phyloP scores from a whole-genome alignment of 2,113 vertebrate genomes.

The Anarhynchus alexandrinus region DNA sequence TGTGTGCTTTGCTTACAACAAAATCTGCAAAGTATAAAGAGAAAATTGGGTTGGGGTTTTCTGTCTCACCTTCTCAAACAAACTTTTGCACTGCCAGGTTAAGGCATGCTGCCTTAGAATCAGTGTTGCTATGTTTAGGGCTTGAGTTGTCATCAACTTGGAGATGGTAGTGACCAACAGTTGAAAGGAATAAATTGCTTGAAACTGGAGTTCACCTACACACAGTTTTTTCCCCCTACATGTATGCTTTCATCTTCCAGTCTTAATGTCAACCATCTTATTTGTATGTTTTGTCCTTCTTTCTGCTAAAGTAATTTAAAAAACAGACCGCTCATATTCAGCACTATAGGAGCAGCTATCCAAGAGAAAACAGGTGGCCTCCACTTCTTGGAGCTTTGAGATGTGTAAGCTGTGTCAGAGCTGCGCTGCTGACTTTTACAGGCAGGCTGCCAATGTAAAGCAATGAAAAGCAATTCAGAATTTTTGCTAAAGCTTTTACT shows the following conservation, averaged over 20 bases:
- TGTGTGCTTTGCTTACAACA: not conserved
- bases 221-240: not conserved
- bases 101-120: not conserved
- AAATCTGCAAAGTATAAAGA: not conserved
- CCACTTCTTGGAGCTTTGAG: not conserved
- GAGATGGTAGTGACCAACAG: not conserved
- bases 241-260: not conserved
- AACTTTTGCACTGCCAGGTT: not conserved
- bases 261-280: not conserved
- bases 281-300: not conserved
- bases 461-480: not conserved
- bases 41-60: not conserved
- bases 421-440: not conserved
- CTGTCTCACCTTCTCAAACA: not conserved
- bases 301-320: not conserved
- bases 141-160: not conserved
- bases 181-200: not conserved
- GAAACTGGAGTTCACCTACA: not conserved
- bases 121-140: not conserved
- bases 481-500: not conserved
- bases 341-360: not conserved
- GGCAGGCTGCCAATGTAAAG: not conserved
- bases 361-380: slow-evolving; percentile 3
- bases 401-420: not conserved
- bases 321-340: not conserved